A percentile compares a stretch with the other conserved stretches of the same genome.
phyloP scores from a whole-genome alignment of 2,888 invertebrate species.

The Napeogenes inachia region DNA sequence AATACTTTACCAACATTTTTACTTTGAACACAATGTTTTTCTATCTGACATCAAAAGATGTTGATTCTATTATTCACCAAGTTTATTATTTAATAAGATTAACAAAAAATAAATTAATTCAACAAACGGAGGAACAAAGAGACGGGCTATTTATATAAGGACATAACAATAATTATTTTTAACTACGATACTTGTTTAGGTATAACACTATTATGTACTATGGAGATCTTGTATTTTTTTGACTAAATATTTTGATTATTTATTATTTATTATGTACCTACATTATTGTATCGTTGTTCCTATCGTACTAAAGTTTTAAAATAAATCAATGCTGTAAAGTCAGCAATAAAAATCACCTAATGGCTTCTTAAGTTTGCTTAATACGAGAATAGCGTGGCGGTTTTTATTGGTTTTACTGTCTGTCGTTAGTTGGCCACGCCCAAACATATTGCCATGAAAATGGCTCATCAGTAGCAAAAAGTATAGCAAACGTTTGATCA shows the following conservation, averaged over 20 bases:
- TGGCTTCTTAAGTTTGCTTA: slow-evolving; percentile 42
- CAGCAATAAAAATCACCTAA: slow-evolving; percentile 27
- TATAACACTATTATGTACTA: no score
- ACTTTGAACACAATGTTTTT: no score
- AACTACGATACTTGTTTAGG: no score
- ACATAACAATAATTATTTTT: no score
- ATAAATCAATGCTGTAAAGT: slow-evolving; percentile 10
- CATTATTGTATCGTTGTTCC: background rate
- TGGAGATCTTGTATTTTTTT: background rate
- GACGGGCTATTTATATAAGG: no score
- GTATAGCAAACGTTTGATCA: slow-evolving; percentile 31
- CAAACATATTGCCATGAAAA: slow-evolving; percentile 40
- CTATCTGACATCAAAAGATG: no score
- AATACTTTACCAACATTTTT: no score
- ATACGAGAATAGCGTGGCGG: slow-evolving; percentile 64
- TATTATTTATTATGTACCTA: background rate
- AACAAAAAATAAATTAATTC: no score
- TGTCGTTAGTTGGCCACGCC: slow-evolving; percentile 45
- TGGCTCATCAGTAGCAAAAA: slow-evolving; percentile 22
- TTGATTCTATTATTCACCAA: no score
- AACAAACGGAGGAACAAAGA: no score
- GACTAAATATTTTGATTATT: background rate
- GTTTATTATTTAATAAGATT: no score
- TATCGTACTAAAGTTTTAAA: background rate
- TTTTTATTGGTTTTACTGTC: slow-evolving; percentile 46